phyloP scores from a whole-genome alignment of 2,797 vertebrate species.

The Anisognathus igniventris region DNA sequence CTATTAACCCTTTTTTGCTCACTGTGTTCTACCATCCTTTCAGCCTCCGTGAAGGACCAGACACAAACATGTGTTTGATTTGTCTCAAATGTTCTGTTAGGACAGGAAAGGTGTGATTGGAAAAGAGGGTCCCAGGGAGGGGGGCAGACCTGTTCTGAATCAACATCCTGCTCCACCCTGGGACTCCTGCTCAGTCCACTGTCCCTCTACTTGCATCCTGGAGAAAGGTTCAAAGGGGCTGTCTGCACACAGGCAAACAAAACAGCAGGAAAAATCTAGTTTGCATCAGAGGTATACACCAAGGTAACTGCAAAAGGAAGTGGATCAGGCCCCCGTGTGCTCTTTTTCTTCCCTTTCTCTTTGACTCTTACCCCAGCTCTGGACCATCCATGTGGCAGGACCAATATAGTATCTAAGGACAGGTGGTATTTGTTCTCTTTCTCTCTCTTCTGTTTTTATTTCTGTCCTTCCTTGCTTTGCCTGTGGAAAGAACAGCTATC shows the following conservation, averaged over 20 bases:
- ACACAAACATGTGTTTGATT: not conserved
- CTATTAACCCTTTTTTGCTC: not conserved
- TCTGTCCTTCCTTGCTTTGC: not conserved
- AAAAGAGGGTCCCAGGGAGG: not conserved
- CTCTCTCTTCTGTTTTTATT: not conserved
- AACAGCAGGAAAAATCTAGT: not conserved
- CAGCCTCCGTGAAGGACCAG: not conserved
- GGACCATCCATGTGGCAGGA: not conserved
- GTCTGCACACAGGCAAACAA: accelerated
- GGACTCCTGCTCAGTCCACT: not conserved
- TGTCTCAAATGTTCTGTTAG: not conserved
- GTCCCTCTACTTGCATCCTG: not conserved
- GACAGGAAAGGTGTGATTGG: not conserved
- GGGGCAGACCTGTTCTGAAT: not conserved
- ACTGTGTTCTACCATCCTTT: not conserved
- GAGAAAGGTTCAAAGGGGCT: not conserved
- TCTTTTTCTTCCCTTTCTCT: not conserved
- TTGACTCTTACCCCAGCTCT: not conserved
- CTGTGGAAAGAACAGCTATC: not conserved
- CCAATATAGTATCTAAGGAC: not conserved
- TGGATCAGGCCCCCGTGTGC: not conserved
- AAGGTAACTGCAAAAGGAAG: not conserved
- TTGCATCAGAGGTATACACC: too few species aligned
- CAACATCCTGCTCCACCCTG: not conserved
- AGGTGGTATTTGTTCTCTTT: not conserved